Conservation (phyloP, 2,113 vertebrate genomes). For the Dasyornis broadbenti region DNA sequence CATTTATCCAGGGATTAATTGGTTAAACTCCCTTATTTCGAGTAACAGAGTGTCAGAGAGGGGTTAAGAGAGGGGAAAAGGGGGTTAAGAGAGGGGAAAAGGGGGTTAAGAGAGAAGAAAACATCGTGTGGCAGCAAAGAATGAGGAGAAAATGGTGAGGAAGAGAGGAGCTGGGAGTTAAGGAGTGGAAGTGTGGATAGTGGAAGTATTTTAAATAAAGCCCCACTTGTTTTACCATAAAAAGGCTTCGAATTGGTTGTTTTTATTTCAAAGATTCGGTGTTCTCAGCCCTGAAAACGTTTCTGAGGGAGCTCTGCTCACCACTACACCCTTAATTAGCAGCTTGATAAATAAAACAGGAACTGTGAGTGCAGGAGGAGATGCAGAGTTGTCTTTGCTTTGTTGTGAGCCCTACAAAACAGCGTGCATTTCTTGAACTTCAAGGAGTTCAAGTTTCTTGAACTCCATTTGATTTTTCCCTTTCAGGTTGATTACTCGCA, state of each 20-base stretch:
- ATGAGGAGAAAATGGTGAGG: neutral
- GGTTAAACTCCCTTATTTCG: neutral
- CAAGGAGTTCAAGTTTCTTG: no score
- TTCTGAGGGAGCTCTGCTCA: neutral
- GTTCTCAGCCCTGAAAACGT: neutral
- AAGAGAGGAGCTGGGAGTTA: fast-evolving
- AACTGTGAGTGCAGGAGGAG: neutral
- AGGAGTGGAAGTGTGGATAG: neutral
- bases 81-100: neutral
- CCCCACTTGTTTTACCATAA: neutral
- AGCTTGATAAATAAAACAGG: neutral
- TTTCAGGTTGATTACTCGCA: neutral
- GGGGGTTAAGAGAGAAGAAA: fast-evolving
- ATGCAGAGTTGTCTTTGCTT: neutral
- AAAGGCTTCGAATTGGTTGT: neutral
- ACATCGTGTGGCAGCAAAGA: fast-evolving
- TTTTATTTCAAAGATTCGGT: neutral
- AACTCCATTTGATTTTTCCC: neutral
- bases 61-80: neutral
- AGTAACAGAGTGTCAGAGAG: neutral
- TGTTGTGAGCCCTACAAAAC: neutral
- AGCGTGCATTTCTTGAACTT: no score
- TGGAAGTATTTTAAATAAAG: neutral
- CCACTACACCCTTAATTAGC: neutral
- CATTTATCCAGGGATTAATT: neutral